A percentile compares a stretch with the other conserved stretches of the same genome.
These are phyloP conservation scores for Holacanthella duospinosa DNA, from an alignment of 2,888 invertebrate genomes.

Conservation along the genomic window DNA sequence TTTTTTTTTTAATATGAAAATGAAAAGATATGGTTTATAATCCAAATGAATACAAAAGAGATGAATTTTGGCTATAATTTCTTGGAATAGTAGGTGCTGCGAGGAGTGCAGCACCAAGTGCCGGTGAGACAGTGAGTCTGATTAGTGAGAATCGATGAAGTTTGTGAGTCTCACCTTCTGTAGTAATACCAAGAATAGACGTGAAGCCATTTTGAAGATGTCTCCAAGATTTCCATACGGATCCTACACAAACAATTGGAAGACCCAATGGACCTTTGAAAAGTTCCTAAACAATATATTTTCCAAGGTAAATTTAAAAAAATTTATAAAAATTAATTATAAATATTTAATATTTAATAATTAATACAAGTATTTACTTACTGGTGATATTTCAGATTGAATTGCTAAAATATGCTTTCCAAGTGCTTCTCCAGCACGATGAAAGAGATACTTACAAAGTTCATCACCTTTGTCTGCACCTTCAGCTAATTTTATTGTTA, in stretches of 20 bases:
- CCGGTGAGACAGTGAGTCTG: slow-evolving; percentile 61
- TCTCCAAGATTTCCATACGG: slow-evolving; percentile 89
- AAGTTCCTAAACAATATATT: slow-evolving; percentile 48
- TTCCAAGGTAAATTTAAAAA: no score
- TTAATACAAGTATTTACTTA: slow-evolving; percentile 35
- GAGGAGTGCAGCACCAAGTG: slow-evolving; percentile 75
- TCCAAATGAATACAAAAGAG: background rate
- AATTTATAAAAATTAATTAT: no score
- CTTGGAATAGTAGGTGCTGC: slow-evolving; percentile 40
- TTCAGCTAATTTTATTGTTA: slow-evolving; percentile 61
- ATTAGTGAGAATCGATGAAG: slow-evolving; percentile 49
- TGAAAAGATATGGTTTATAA: slow-evolving; percentile 1
- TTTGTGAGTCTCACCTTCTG: slow-evolving; percentile 16
- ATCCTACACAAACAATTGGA: slow-evolving; percentile 80
- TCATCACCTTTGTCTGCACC: slow-evolving; percentile 61
- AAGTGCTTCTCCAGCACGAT: slow-evolving; percentile 55
- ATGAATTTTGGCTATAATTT: slow-evolving; percentile 2
- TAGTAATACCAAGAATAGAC: slow-evolving; percentile 43
- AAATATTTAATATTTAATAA: no score
- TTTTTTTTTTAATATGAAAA: background rate
- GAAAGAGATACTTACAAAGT: slow-evolving; percentile 59
- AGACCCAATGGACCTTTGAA: slow-evolving; percentile 50
- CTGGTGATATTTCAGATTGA: slow-evolving; percentile 50
- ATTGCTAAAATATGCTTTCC: slow-evolving; percentile 58
- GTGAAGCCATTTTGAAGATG: slow-evolving; percentile 62